phyloP scores from a whole-genome alignment of 2,888 invertebrate species.

The Sinhomidia bicolor region DNA sequence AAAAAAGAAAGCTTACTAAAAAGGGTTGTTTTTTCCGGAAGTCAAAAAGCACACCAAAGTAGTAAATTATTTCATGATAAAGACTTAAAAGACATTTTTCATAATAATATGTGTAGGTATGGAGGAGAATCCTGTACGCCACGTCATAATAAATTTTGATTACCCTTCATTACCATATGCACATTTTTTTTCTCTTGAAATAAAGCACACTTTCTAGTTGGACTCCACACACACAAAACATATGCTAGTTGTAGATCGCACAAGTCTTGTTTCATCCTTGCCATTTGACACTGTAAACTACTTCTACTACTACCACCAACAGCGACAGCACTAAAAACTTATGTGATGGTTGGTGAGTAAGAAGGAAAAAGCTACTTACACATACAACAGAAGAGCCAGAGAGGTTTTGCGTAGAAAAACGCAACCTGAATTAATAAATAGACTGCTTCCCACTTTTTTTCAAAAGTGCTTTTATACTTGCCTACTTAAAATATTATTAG shows the following conservation, averaged over 20 bases:
- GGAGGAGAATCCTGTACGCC: conserved; percentile 38
- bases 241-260: too few relatives aligned
- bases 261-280: conserved; percentile 15
- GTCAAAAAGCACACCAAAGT: neutral
- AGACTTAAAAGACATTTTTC: neutral
- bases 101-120: too few relatives aligned
- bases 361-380: neutral
- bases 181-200: neutral
- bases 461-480: neutral
- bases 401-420: conserved; percentile 10
- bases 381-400: too few relatives aligned
- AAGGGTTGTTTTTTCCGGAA: neutral
- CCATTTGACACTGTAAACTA: conserved; percentile 19
- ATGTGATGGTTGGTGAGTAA: neutral
- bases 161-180: conserved; percentile 22
- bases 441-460: conserved; percentile 23
- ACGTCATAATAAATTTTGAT: conserved; percentile 71
- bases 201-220: neutral
- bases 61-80: neutral
- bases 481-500: conserved; percentile 20
- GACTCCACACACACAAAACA: too few relatives aligned
- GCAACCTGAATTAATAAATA: conserved; percentile 34
- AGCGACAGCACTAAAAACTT: conserved; percentile 34
- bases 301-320: neutral
- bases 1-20: neutral